Base-by-base conservation (phyloP, 2,888 invertebrate species). In the Alviniconcha strummeri region DNA sequence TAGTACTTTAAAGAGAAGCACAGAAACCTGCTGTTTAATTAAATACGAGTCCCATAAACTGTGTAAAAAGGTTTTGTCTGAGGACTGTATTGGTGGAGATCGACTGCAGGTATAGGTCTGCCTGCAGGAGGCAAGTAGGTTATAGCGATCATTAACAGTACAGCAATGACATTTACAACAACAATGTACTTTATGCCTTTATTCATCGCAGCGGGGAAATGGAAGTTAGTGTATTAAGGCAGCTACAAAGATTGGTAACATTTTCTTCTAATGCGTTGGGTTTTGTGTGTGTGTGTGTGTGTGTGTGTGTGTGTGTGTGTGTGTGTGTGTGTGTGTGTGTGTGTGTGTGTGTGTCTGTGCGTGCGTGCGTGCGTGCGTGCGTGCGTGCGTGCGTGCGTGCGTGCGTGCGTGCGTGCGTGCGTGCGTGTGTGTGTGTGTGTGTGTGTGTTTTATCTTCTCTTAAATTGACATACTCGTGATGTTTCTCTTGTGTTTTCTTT, bases 401-500 rank as follows among this genome's bases (percentile, higher is more conserved):
- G 74, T 52, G 74, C 7, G 74, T 52, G 74, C 7, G 74, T 36
- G 74, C 1, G 74, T 52, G 74, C 1, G 74, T 74, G 74, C 52
- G 74, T 52, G 74, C 52, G 74, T 74, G 54, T 74, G 74, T 52
- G 74, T 74, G 74, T 52, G 74, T 74, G 74, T 52, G 74, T 74
- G 74, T 52, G 74, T 74, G 74, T 52, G 74, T 74, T 0, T 36
- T 0, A 1, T 36, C 36, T 36, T 36, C 36, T 36, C 36, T 36
- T 36, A 36, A 36, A 36, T 36, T 36, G 36, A 36, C 36, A 36
- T 36, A 36, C 36, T 36, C 36, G 36, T 36, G 36, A 36, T 36
- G 36, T 36, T 36, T 36, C 36, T 36, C 36, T 36, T 36, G 1
- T 36, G 0, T 36, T 36, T 36, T 36, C 36, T 36, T 36, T 36